Evolutionary conservation across 2,113 vertebrate genomes (phyloP).

Genomic region (Tetrax tetrax): DNA sequence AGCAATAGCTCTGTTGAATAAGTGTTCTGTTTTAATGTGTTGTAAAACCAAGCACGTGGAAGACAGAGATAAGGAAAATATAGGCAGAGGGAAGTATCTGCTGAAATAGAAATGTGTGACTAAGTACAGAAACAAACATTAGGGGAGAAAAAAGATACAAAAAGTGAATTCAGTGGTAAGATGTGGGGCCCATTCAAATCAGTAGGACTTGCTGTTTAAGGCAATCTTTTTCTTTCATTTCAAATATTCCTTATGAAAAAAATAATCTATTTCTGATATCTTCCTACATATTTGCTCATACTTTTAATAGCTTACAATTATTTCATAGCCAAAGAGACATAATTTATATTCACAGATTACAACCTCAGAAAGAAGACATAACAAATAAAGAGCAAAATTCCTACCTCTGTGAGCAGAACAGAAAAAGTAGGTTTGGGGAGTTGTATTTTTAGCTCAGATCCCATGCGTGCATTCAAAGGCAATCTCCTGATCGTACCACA

Average conservation of each 20-base stretch:
- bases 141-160: not conserved
- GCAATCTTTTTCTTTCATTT: not conserved
- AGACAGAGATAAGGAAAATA: slow-evolving; percentile 46
- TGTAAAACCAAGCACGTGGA: slow-evolving; percentile 38
- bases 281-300: not conserved
- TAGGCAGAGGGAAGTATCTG: not conserved
- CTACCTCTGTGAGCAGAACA: not conserved
- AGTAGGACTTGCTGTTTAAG: not conserved
- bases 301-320: not conserved
- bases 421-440: not conserved
- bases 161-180: not conserved
- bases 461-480: rapidly evolving
- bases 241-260: not conserved
- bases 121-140: slow-evolving; percentile 3
- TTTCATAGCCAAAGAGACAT: not conserved
- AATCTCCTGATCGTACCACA: not conserved
- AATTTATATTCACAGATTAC: not conserved
- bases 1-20: not conserved
- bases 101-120: slow-evolving; percentile 4
- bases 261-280: not conserved
- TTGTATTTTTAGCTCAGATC: not conserved
- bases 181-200: not conserved
- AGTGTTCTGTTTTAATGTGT: not conserved
- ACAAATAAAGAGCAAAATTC: not conserved
- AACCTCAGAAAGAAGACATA: not conserved